phyloP scores from a whole-genome alignment of 1,140 invertebrate species.

The Elysia chlorotica region DNA sequence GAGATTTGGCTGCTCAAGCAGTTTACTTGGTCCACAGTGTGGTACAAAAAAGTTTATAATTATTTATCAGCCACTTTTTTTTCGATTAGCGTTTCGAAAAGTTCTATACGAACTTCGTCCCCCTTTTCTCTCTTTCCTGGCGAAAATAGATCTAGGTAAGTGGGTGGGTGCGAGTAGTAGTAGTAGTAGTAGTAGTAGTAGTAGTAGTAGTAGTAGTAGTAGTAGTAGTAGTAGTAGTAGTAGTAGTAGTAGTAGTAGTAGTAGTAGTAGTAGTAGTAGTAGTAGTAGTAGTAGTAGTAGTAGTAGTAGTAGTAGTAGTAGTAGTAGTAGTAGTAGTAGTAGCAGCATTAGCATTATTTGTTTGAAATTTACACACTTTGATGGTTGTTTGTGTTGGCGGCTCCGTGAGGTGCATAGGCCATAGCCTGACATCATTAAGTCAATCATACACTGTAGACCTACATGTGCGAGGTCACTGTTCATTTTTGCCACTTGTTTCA shows the following conservation, averaged over 20 bases:
- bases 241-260: slow-evolving; percentile 6
- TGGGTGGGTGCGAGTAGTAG: slow-evolving; percentile 4
- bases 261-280: slow-evolving; percentile 21
- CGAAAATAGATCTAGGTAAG: too few species aligned
- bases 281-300: slow-evolving; percentile 21
- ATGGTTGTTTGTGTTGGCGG: neutral
- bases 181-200: slow-evolving; percentile 10
- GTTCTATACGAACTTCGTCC: too few species aligned
- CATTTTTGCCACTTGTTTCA: too few species aligned
- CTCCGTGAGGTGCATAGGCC: neutral
- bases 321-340: slow-evolving; percentile 12
- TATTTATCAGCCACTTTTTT: too few species aligned
- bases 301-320: slow-evolving; percentile 17
- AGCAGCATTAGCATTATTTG: slow-evolving; percentile 1
- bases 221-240: slow-evolving; percentile 10
- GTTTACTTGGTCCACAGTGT: too few species aligned
- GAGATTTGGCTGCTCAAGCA: too few species aligned
- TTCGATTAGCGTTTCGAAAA: too few species aligned
- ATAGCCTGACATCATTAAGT: neutral
- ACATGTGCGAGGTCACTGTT: neutral
- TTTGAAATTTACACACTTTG: neutral
- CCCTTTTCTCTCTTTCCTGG: too few species aligned
- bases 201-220: slow-evolving; percentile 14
- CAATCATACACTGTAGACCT: neutral
- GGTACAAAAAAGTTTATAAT: too few species aligned